Evolutionary conservation across 2,797 vertebrate genomes (phyloP).

Genomic region (Poecilia wingei): DNA sequence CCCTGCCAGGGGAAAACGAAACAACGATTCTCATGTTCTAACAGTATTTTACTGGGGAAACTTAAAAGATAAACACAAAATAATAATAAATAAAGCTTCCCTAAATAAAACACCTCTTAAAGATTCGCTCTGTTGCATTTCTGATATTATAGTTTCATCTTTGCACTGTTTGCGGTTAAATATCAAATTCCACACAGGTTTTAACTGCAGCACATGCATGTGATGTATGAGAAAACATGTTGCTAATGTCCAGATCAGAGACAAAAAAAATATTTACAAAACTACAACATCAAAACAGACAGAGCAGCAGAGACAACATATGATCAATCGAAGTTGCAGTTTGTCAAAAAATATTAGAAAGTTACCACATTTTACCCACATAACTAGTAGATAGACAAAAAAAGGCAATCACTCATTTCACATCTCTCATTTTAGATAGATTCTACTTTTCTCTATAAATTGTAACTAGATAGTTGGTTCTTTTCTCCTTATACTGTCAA

Average conservation of each 20-base stretch:
- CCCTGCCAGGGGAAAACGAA: neutral
- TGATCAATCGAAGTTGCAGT: neutral
- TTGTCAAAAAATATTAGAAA: neutral
- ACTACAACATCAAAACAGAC: neutral
- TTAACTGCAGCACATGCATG: neutral
- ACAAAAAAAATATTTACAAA: neutral
- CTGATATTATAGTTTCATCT: neutral
- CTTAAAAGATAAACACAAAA: no score
- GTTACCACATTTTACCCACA: neutral
- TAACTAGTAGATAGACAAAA: neutral
- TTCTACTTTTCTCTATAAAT: neutral
- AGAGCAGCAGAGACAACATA: neutral
- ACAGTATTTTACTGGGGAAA: neutral
- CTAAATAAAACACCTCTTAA: neutral
- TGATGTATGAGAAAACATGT: neutral
- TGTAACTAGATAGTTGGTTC: neutral
- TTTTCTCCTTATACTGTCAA: neutral
- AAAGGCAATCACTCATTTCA: neutral
- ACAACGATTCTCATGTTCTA: neutral
- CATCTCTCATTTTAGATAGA: neutral
- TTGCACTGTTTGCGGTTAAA: neutral
- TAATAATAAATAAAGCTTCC: neutral
- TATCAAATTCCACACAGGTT: neutral
- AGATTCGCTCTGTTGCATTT: neutral
- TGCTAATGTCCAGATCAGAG: neutral